Percentiles rank a stretch among this genome's conserved stretches.
phyloP scores from a whole-genome alignment of 2,888 invertebrate genomes.

The Beris chalybata region DNA sequence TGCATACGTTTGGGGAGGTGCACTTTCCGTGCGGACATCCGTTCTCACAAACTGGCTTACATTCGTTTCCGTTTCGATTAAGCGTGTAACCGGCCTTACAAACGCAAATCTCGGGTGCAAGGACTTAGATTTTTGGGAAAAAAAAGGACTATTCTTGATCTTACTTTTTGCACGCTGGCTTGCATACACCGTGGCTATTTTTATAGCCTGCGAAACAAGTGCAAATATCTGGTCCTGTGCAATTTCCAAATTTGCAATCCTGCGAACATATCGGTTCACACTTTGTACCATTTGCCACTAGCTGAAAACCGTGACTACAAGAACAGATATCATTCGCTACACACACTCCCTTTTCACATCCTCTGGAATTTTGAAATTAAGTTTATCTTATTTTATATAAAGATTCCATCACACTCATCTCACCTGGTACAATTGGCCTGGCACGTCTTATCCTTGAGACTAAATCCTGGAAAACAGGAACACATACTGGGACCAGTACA shows the following conservation, averaged over 20 bases:
- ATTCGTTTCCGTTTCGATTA: slow-evolving; percentile 45
- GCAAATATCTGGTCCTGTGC: slow-evolving; percentile 50
- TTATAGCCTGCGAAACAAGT: slow-evolving; percentile 54
- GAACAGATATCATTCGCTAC: slow-evolving; percentile 57
- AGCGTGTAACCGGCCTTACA: slow-evolving; percentile 56
- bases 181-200: slow-evolving; percentile 26
- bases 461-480: slow-evolving; percentile 42
- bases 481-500: slow-evolving; percentile 45
- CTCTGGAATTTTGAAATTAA: slow-evolving; percentile 4
- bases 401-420: neutral
- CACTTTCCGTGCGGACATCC: slow-evolving; percentile 61
- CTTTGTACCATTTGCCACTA: slow-evolving; percentile 46
- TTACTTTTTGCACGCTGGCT: slow-evolving; percentile 31
- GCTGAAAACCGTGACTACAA: slow-evolving; percentile 56
- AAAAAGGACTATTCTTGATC: slow-evolving; percentile 57
- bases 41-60: slow-evolving; percentile 49
- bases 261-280: slow-evolving; percentile 56
- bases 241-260: slow-evolving; percentile 58
- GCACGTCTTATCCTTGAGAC: slow-evolving; percentile 17
- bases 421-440: slow-evolving; percentile 31
- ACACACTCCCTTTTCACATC: slow-evolving; percentile 15
- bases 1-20: slow-evolving; percentile 62
- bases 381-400: no score
- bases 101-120: slow-evolving; percentile 56
- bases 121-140: neutral